Evolutionary conservation across 2,113 vertebrate genomes (phyloP), one percentile per base, ranked within the genome.

Genomic region (Mungos mungo): DNA sequence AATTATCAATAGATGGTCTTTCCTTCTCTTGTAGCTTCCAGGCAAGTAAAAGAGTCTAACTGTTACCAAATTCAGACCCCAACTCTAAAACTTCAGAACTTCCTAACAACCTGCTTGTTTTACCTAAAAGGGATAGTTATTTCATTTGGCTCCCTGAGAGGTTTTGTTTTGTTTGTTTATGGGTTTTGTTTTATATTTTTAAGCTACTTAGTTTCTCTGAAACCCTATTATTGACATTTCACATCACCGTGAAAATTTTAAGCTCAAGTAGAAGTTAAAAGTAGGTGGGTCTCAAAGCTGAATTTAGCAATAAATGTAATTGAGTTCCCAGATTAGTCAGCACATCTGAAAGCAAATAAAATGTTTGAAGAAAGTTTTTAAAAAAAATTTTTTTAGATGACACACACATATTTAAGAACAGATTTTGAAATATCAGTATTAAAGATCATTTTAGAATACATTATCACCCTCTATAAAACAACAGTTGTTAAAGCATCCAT

Each of bases 391-490:
- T 96, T 97, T 97, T 89, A 97, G 97, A 95, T 90, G 90, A 93
- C 76, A 65, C 89, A 95, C 82, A 16, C 93, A 97, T 92, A 96
- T 95, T 98, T 98, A 96, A 98, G 97, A 98, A 98, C 98, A 98
- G 98, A 97, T 98, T 98, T 98, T 97, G 97, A 99, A 98, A 98
- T 98, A 98, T 94, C 98, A 98, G 91, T 97, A 98, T 98, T 98
- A 98, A 99, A 99, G 96, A 98, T 98, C 98, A 98, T 86, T 72
- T 98, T 96, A 60, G 98, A 98, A 98, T 98, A 98, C 45, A 98
- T 98, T 98, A 98, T 95, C 98, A 98, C 98, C 86, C 97, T 96
- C 93, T 92, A 72, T 95, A 92, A 98, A 96, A 82, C 91, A 98
- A 88, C 98, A 98, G 98, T 97, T 98, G 98, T 95, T 98, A 86